Conservation (phyloP, 1,140 invertebrate species). For the Phymorhynchus buccinoides region DNA sequence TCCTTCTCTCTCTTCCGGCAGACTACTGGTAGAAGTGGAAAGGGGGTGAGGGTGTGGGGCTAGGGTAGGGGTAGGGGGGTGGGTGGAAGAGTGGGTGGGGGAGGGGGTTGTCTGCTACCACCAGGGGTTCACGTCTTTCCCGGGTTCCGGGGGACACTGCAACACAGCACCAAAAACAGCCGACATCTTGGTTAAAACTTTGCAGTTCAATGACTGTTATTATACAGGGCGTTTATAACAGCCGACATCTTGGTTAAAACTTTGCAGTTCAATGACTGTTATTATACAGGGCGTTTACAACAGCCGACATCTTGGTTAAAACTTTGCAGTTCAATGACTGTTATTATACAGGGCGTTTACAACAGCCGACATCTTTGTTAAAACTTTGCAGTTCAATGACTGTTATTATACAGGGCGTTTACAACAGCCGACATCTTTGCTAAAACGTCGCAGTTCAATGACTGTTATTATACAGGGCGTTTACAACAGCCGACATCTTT, state of each 20-base stretch:
- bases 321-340: no score
- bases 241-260: not conserved
- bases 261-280: not conserved
- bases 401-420: no score
- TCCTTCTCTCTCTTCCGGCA: no score
- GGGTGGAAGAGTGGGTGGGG: not conserved
- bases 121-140: conserved; percentile 37
- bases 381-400: no score
- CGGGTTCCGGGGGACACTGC: conserved; percentile 27
- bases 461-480: not conserved
- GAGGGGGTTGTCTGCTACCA: conserved; percentile 17
- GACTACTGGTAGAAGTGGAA: not conserved
- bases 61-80: not conserved
- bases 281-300: not conserved
- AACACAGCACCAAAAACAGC: not conserved
- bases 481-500: not conserved
- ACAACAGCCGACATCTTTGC: no score
- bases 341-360: no score
- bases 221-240: not conserved
- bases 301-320: no score
- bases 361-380: no score
- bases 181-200: no score
- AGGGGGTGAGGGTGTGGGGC: no score
- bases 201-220: no score
- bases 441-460: no score